Evolutionary conservation across 2,888 invertebrate genomes (phyloP), one percentile per base, ranked within the genome.

Genomic region (Scaptomyza parva): DNA sequence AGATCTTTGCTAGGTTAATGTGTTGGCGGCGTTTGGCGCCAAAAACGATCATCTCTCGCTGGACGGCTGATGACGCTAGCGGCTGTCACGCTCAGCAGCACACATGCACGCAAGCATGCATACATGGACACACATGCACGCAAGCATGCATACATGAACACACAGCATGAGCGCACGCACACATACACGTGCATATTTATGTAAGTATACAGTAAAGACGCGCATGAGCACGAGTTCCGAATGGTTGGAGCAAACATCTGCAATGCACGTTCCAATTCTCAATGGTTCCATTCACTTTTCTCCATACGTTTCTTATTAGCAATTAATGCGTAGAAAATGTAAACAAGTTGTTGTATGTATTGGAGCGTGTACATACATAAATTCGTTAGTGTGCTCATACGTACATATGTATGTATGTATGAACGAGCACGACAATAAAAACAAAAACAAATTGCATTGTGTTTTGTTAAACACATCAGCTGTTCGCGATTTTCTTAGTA

Each of bases 251-350:
- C 26, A 67, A 72, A 58, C 73, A 72, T 58, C 52, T 59, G 68
- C 52, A 68, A 43, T 53, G 50, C 51, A 41, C 63, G 72, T 73
- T 73, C 50, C 69, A 73, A 59, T 69, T 73, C 69, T 64, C 74
- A 73, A 57, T 69, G 57, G 59, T 73, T 72, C 72, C 72, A 72
- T 72, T 72, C 73, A 72, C 30, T 39, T 59, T 40, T 41, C n/a
- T 30, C 30, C 43, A 44, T 54, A 30, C 40, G 62, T 17, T 61
- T 68, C 55, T 60, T 73, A 72, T 72, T 63, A 55, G 69, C 52
- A 73, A 68, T 62, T 52, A 52, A 52, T 59, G 55, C 59, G 52
- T 55, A 40, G 18, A 40, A 63, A 61, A 65, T 74, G 65, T 69
- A 73, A 73, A 74, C 73, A 73, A 74, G 60, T 51, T 73, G 68